Percentiles rank a stretch among this genome's conserved stretches.
Evolutionary conservation across 1,140 invertebrate genomes (phyloP).

Genomic region (Drosophila kohkoa): DNA sequence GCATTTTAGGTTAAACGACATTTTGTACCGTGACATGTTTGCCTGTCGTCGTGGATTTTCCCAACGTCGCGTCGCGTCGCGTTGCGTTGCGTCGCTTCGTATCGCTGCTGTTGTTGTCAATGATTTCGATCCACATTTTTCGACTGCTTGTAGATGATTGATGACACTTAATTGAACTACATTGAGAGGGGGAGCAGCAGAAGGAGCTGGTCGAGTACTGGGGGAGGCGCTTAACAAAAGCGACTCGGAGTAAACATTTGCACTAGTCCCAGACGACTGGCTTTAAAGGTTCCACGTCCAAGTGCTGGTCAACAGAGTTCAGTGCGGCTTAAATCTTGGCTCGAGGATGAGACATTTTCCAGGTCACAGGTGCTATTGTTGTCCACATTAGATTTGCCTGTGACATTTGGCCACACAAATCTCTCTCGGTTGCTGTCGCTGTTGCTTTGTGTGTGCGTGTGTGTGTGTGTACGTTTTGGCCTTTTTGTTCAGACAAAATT

Average conservation of each 20-base stretch:
- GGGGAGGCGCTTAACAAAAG: constrained; percentile 11
- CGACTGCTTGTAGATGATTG: constrained; percentile 63
- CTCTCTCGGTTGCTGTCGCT: constrained; percentile 32
- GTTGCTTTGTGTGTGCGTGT: constrained; percentile 19
- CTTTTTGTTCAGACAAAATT: constrained; percentile 65
- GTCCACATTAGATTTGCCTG: constrained; percentile 78
- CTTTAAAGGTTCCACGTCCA: constrained; percentile 51
- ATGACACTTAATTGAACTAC: constrained; percentile 78
- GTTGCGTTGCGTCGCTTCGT: not conserved
- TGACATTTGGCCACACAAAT: constrained; percentile 64
- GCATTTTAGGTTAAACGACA: constrained; percentile 75
- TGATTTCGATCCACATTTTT: constrained; percentile 65
- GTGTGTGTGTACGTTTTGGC: constrained; percentile 34
- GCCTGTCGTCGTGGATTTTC: constrained; percentile 35
- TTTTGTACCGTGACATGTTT: constrained; percentile 82
- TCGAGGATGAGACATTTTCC: constrained; percentile 57
- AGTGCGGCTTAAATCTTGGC: constrained; percentile 52
- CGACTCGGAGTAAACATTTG: constrained; percentile 56
- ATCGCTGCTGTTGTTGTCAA: constrained; percentile 45
- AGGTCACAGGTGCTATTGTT: constrained; percentile 83
- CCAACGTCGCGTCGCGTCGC: not conserved
- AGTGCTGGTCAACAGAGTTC: constrained; percentile 24
- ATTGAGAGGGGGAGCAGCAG: constrained; percentile 17
- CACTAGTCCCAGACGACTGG: constrained; percentile 47
- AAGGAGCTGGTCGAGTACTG: not conserved